phyloP scores from a whole-genome alignment of 2,113 vertebrate genomes.

The Bubo bubo region DNA sequence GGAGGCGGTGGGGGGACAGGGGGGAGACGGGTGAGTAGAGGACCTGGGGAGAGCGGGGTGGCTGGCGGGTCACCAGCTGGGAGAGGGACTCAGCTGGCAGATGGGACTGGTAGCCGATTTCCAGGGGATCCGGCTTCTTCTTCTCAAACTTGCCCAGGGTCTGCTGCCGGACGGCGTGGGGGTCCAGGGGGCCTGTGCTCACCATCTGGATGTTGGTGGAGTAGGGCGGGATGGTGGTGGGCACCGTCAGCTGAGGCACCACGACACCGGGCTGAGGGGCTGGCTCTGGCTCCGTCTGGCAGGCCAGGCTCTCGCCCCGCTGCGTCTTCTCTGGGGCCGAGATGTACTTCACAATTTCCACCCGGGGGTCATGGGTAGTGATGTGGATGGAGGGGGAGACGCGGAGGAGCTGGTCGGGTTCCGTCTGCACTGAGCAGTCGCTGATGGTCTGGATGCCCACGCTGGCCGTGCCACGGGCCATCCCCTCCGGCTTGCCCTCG shows the following conservation, averaged over 20 bases:
- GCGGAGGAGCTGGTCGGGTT: slow-evolving; percentile 87
- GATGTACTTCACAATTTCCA: slow-evolving; percentile 93
- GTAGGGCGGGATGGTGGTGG: slow-evolving; percentile 91
- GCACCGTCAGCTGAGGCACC: slow-evolving; percentile 87
- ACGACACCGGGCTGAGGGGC: slow-evolving; percentile 85
- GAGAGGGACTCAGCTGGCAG: slow-evolving; percentile 86
- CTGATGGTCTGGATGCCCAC: slow-evolving; percentile 95
- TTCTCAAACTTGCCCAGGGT: slow-evolving; percentile 89
- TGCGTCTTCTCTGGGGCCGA: slow-evolving; percentile 94
- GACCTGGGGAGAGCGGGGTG: slow-evolving; percentile 96
- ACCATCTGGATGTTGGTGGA: slow-evolving; percentile 91
- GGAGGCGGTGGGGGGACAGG: slow-evolving; percentile 91
- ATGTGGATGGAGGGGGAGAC: slow-evolving; percentile 96
- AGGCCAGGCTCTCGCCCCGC: slow-evolving; percentile 93
- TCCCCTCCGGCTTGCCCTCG: slow-evolving; percentile 82
- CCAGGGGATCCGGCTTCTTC: slow-evolving; percentile 94
- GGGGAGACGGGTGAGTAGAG: slow-evolving; percentile 97
- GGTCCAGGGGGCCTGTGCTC: slow-evolving; percentile 82
- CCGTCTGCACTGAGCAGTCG: slow-evolving; percentile 95
- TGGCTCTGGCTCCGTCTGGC: slow-evolving; percentile 92
- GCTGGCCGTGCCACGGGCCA: slow-evolving; percentile 80
- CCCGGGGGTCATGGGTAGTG: slow-evolving; percentile 90
- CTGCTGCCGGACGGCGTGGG: slow-evolving; percentile 77
- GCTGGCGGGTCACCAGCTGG: slow-evolving; percentile 88
- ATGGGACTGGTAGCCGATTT: slow-evolving; percentile 93